These are phyloP conservation scores for Chelon labrosus DNA, from an alignment of 2,797 vertebrate species.

Conservation along the genomic window DNA sequence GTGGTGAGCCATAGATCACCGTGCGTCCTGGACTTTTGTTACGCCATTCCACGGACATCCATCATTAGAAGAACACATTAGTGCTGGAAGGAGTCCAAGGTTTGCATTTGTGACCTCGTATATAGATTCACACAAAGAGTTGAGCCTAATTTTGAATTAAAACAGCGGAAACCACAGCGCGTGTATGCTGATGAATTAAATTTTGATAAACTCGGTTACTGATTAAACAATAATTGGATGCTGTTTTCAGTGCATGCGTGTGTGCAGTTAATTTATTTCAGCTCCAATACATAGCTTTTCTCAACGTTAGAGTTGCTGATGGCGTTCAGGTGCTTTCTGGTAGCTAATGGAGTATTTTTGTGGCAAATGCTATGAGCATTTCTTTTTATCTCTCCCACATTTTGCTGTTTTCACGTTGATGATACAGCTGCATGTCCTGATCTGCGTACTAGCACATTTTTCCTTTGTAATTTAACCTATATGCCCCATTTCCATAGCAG, in stretches of 20 bases:
- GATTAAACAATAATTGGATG: slow-evolving; percentile 7
- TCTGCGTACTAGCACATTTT: too few relatives aligned
- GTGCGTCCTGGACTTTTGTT: slow-evolving; percentile 31
- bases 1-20: slow-evolving; percentile 26
- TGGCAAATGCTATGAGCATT: too few relatives aligned
- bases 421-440: too few relatives aligned
- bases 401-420: too few relatives aligned
- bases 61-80: slow-evolving; percentile 63
- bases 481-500: not conserved
- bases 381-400: not conserved
- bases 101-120: slow-evolving; percentile 54
- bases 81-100: slow-evolving; percentile 64
- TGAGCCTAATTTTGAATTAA: slow-evolving; percentile 43
- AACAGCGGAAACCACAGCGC: slow-evolving; percentile 5
- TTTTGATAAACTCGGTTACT: slow-evolving; percentile 7
- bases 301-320: not conserved
- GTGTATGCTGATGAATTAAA: slow-evolving; percentile 7
- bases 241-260: not conserved
- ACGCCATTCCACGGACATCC: slow-evolving; percentile 33
- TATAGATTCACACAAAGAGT: slow-evolving; percentile 47
- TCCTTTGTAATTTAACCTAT: too few relatives aligned
- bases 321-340: too few relatives aligned
- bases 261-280: slow-evolving; percentile 13
- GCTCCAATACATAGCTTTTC: not conserved
- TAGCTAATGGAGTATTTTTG: too few relatives aligned